A percentile compares a stretch with the other conserved stretches of the same genome.
phyloP scores from a whole-genome alignment of 2,797 vertebrate species.

The Cacajao melanocephalus region DNA sequence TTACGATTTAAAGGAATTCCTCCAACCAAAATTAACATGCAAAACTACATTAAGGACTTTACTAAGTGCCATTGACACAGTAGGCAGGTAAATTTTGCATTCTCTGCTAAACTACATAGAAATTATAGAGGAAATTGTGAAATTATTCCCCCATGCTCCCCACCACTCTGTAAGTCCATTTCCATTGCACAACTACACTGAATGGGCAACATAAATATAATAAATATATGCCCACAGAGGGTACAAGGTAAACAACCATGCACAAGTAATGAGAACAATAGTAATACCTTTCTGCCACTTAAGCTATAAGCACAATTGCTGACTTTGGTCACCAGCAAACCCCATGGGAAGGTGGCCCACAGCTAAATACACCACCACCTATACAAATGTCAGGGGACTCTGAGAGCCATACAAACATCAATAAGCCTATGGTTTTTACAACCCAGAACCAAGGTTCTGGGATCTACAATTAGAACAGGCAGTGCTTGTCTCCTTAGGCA shows the following conservation, averaged over 20 bases:
- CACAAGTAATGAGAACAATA: neutral
- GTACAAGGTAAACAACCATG: neutral
- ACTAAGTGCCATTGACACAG: neutral
- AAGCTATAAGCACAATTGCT: neutral
- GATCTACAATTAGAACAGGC: neutral
- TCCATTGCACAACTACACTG: neutral
- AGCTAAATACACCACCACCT: neutral
- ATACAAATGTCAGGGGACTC: neutral
- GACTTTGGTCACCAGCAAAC: neutral
- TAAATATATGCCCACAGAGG: neutral
- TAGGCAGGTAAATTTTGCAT: neutral
- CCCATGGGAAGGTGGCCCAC: neutral
- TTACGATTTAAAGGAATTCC: slow-evolving; percentile 5
- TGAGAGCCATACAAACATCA: neutral
- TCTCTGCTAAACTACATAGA: neutral
- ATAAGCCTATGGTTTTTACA: neutral
- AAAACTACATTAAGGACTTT: slow-evolving; percentile 6
- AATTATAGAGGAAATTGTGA: neutral
- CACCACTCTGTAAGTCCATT: neutral
- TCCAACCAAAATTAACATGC: neutral
- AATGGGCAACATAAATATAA: neutral
- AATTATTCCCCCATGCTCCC: neutral
- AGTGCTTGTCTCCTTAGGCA: neutral
- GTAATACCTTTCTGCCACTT: neutral
- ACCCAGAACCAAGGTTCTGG: neutral